These are phyloP conservation scores for Trypoxylon attenuatum DNA, from an alignment of 2,888 invertebrate species.

Conservation along the genomic window DNA sequence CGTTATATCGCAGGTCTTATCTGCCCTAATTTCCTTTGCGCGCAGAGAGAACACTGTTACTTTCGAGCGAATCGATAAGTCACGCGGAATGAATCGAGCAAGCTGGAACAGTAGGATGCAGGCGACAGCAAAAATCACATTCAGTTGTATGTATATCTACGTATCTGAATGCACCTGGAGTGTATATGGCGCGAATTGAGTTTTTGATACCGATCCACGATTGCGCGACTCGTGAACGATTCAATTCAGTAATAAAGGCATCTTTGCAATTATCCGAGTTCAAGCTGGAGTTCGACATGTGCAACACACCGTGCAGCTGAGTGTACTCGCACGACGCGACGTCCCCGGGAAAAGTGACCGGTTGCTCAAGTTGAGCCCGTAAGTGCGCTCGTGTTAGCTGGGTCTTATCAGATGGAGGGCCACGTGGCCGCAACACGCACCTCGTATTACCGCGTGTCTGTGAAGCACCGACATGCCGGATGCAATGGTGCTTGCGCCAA, in stretches of 20 bases:
- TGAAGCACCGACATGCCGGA: conserved; percentile 13
- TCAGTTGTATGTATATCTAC: too few relatives aligned
- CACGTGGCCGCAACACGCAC: conserved; percentile 63
- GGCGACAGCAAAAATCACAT: conserved; percentile 11
- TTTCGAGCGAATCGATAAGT: conserved; percentile 48
- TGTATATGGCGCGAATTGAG: too few relatives aligned
- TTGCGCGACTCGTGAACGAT: too few relatives aligned
- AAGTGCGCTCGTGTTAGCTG: conserved; percentile 49
- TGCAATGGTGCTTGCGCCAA: conserved; percentile 35
- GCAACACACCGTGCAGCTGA: neutral
- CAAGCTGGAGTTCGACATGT: too few relatives aligned
- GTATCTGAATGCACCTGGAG: too few relatives aligned
- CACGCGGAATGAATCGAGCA: conserved; percentile 17
- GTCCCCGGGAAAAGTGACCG: conserved; percentile 21
- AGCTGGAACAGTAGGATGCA: too few relatives aligned
- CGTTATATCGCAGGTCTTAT: conserved; percentile 30
- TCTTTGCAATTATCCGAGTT: too few relatives aligned
- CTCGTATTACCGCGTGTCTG: conserved; percentile 53
- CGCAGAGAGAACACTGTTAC: conserved; percentile 43
- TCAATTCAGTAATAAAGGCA: too few relatives aligned
- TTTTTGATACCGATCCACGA: too few relatives aligned
- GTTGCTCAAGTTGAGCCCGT: conserved; percentile 49
- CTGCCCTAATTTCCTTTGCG: conserved; percentile 43
- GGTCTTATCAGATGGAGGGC: conserved; percentile 60
- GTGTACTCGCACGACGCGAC: neutral